phyloP scores from a whole-genome alignment of 2,113 vertebrate species.

The Eurystomus gularis region DNA sequence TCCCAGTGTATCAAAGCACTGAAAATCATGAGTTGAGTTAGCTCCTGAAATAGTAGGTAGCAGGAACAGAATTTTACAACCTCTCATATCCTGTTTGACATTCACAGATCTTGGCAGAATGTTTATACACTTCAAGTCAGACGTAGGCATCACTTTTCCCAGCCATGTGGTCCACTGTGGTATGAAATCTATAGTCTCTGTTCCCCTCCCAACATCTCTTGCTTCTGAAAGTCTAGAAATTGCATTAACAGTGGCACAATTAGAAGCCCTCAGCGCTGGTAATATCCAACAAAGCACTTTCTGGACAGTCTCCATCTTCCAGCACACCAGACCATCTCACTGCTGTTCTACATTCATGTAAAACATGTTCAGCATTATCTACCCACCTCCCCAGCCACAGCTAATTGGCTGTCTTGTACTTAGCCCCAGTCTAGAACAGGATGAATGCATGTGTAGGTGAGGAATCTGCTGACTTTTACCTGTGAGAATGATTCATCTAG shows the following conservation, averaged over 20 bases:
- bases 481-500: not conserved
- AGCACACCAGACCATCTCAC: not conserved
- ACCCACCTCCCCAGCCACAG: not conserved
- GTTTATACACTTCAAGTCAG: not conserved
- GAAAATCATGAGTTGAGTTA: not conserved
- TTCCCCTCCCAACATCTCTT: not conserved
- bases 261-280: not conserved
- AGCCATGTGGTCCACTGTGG: not conserved
- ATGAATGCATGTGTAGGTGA: not conserved
- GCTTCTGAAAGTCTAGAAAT: not conserved
- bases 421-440: not conserved
- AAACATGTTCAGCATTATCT: not conserved
- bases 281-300: not conserved
- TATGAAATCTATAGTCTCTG: not conserved
- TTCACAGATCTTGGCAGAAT: not conserved
- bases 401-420: not conserved
- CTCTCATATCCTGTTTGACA: not conserved
- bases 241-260: not conserved
- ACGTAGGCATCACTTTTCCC: not conserved
- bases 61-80: not conserved
- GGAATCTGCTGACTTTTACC: slow-evolving; percentile 2
- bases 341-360: not conserved
- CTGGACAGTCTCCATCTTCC: not conserved
- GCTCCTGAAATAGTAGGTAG: not conserved
- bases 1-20: not conserved